phyloP scores from a whole-genome alignment of 2,113 vertebrate genomes.

The Pelecanus crispus region DNA sequence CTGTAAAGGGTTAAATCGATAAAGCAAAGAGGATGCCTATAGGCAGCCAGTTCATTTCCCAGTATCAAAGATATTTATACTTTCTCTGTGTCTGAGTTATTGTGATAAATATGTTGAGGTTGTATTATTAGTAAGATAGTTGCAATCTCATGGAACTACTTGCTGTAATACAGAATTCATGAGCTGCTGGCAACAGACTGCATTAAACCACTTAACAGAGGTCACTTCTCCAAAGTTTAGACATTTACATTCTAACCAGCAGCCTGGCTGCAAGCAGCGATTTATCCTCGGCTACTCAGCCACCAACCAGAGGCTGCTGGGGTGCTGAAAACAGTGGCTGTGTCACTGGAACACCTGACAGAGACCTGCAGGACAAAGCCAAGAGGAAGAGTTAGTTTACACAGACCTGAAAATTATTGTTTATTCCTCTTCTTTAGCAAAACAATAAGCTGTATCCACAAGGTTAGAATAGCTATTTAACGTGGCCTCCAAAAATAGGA shows the following conservation, averaged over 20 bases:
- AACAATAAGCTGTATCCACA: neutral
- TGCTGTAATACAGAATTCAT: slow-evolving; percentile 72
- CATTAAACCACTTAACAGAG: slow-evolving; percentile 68
- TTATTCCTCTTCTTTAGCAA: neutral
- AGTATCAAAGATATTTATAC: slow-evolving; percentile 62
- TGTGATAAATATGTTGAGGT: slow-evolving; percentile 70
- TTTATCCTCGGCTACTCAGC: neutral
- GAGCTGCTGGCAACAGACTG: slow-evolving; percentile 64
- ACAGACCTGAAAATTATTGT: neutral
- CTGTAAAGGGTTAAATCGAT: slow-evolving; percentile 54
- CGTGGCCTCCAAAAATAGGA: neutral
- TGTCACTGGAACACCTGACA: neutral
- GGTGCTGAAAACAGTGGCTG: neutral
- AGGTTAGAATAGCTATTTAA: neutral
- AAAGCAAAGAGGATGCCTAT: slow-evolving; percentile 37
- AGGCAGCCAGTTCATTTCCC: slow-evolving; percentile 55
- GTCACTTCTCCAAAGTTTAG: slow-evolving; percentile 62
- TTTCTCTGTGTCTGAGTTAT: slow-evolving; percentile 63
- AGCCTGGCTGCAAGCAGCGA: slow-evolving; percentile 5
- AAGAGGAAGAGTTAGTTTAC: neutral
- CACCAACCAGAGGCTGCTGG: neutral
- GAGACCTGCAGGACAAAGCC: neutral
- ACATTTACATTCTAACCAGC: slow-evolving; percentile 64
- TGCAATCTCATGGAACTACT: slow-evolving; percentile 69
- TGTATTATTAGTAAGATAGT: slow-evolving; percentile 73